These are phyloP conservation scores for Lobophora halterata DNA, from an alignment of 2,888 invertebrate genomes.

Conservation along the genomic window DNA sequence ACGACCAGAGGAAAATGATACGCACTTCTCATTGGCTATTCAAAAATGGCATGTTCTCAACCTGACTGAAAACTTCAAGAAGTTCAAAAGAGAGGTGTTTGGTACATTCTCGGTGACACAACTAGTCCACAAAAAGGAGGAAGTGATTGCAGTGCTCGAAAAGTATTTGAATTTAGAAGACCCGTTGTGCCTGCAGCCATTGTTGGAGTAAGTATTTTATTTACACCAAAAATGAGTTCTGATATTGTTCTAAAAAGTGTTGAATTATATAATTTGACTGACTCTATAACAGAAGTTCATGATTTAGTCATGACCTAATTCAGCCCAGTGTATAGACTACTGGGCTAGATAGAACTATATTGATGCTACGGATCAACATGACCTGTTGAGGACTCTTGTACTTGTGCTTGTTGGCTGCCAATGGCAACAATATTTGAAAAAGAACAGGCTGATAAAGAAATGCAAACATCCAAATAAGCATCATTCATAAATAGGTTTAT, in stretches of 20 bases:
- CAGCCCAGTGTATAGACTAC: no score
- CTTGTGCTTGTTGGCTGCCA: no score
- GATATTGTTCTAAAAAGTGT: not conserved
- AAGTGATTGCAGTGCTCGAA: slow-evolving; percentile 85
- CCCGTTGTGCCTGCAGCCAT: slow-evolving; percentile 87
- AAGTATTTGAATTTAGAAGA: slow-evolving; percentile 87
- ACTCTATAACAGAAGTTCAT: no score
- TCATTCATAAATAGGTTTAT: no score
- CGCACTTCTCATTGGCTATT: slow-evolving; percentile 90
- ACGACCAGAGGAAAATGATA: slow-evolving; percentile 85
- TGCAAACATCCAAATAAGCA: no score
- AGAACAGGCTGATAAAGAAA: no score
- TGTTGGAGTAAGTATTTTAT: slow-evolving; percentile 87
- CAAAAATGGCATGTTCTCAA: slow-evolving; percentile 95
- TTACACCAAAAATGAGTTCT: not conserved
- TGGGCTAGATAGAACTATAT: no score
- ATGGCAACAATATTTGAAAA: no score
- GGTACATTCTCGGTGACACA: slow-evolving; percentile 91
- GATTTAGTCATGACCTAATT: no score
- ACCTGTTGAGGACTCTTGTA: no score
- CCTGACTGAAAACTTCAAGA: slow-evolving; percentile 89
- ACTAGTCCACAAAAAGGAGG: slow-evolving; percentile 89
- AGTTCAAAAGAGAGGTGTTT: slow-evolving; percentile 88
- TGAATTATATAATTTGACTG: no score
- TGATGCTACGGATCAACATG: no score